A percentile compares a stretch with the other conserved stretches of the same genome.
Evolutionary conservation across 1,140 invertebrate genomes (phyloP).

Genomic region (Lasioglossum baleicum): DNA sequence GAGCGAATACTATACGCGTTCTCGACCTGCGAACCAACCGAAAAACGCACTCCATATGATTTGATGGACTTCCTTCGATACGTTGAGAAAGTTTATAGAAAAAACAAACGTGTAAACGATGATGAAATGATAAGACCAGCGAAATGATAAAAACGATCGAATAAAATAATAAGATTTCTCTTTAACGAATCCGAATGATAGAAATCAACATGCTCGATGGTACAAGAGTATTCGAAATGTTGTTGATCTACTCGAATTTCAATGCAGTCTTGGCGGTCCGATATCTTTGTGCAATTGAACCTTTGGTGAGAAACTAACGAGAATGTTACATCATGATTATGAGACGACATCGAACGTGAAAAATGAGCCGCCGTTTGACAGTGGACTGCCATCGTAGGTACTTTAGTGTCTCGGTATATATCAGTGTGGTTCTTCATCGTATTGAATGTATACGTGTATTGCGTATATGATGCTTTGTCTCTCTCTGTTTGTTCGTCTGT

Average conservation of each 20-base stretch:
- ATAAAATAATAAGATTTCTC: background rate
- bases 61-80: conserved; percentile 35
- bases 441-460: background rate
- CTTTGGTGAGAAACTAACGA: conserved; percentile 43
- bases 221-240: conserved; percentile 21
- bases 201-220: conserved; percentile 19
- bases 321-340: conserved; percentile 22
- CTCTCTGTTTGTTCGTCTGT: background rate
- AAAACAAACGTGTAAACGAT: background rate
- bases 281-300: conserved; percentile 59
- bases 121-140: background rate
- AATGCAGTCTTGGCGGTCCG: conserved; percentile 27
- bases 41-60: conserved; percentile 50
- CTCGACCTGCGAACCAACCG: conserved; percentile 61
- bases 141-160: too few relatives aligned
- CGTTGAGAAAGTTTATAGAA: conserved; percentile 4
- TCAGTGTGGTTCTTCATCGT: background rate
- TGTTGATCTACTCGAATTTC: conserved; percentile 13
- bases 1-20: conserved; percentile 65
- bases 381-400: conserved; percentile 57
- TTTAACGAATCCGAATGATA: background rate
- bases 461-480: too few relatives aligned
- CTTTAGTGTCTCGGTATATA: conserved; percentile 27
- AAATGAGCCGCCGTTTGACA: conserved; percentile 56
- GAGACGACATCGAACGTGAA: conserved; percentile 34